Conservation (phyloP, 2,113 vertebrate species). For the Megaptera novaeangliae region DNA sequence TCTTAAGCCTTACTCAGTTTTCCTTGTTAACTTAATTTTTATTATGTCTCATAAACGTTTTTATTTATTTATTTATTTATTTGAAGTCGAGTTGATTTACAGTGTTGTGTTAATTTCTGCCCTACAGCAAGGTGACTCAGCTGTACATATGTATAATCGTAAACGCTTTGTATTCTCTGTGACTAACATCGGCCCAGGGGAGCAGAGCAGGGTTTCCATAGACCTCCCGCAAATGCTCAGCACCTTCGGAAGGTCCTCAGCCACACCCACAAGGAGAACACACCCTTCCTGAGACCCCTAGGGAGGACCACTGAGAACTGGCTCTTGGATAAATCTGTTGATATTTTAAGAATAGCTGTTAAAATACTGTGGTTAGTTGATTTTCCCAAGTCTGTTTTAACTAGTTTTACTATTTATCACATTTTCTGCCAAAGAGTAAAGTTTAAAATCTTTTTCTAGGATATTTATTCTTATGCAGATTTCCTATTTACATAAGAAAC, state of each 20-base stretch:
- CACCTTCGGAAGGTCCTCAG: not conserved
- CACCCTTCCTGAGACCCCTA: too few relatives aligned
- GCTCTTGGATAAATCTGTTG: not conserved
- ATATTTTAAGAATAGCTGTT: not conserved
- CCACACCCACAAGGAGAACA: not conserved
- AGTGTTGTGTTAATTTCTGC: not conserved
- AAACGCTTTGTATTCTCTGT: not conserved
- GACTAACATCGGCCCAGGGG: not conserved
- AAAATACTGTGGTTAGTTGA: not conserved
- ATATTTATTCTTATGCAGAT: not conserved
- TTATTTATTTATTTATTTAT: not conserved
- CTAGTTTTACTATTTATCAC: not conserved
- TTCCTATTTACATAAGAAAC: not conserved
- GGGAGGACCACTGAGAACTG: not conserved
- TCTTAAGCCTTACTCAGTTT: not conserved
- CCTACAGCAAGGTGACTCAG: not conserved
- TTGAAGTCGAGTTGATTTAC: not conserved
- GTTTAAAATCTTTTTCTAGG: not conserved
- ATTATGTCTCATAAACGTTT: not conserved
- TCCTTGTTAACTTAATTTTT: not conserved
- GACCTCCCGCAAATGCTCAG: not conserved
- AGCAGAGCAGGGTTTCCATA: not conserved
- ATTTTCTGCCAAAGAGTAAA: conserved; percentile 25
- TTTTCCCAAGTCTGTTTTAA: not conserved
- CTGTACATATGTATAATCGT: not conserved